Percentiles rank a stretch among this genome's conserved stretches.
Conservation (phyloP, 2,797 vertebrate species). For the Chelon labrosus region DNA sequence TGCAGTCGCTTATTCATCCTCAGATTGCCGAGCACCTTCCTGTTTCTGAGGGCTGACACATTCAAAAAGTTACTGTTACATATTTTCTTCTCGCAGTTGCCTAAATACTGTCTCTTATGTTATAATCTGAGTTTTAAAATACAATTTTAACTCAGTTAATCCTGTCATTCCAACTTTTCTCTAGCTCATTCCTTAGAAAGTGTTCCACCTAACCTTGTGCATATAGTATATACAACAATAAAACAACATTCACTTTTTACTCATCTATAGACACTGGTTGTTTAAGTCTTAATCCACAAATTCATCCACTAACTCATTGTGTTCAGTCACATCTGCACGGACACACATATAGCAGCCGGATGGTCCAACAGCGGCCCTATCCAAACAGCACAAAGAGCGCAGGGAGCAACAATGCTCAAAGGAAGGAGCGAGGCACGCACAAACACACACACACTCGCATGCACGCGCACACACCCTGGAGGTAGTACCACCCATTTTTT, state of each 20-base stretch:
- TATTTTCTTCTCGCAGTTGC: too few species aligned
- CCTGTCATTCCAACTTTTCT: too few species aligned
- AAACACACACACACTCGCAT: conserved; percentile 6
- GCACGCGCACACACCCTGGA: conserved; percentile 23
- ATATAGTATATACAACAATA: too few species aligned
- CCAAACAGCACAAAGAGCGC: conserved; percentile 58
- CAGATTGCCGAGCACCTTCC: background rate
- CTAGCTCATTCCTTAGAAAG: too few species aligned
- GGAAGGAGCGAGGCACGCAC: conserved; percentile 62
- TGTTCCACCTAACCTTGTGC: too few species aligned
- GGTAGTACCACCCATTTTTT: conserved; percentile 50
- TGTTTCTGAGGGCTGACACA: too few species aligned
- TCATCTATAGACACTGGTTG: background rate
- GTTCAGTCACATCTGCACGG: conserved; percentile 9
- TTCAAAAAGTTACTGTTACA: too few species aligned
- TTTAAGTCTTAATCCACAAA: conserved; percentile 3
- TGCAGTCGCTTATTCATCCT: conserved; percentile 29
- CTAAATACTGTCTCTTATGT: too few species aligned
- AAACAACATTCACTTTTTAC: background rate
- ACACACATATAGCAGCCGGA: conserved; percentile 46
- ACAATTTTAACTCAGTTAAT: too few species aligned
- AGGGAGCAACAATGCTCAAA: conserved; percentile 54
- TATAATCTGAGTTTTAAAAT: too few species aligned
- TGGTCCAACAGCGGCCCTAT: conserved; percentile 53
- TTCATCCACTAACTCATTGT: conserved; percentile 14